Conservation (phyloP, 2,797 vertebrate genomes). For the Rousettus madagascariensis region DNA sequence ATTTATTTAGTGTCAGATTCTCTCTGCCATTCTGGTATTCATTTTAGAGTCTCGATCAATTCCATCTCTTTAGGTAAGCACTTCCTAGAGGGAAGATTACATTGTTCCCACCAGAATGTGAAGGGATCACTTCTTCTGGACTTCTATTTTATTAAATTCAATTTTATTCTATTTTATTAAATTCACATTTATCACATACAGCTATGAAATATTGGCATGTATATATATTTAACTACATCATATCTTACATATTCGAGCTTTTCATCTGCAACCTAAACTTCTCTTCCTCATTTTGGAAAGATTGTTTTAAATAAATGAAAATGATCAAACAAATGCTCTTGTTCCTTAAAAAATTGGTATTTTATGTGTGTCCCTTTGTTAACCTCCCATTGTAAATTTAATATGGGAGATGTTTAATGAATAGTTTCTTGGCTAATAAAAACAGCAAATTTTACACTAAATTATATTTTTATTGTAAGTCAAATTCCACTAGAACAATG, state of each 20-base stretch:
- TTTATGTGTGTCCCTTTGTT: neutral
- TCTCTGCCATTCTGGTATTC: neutral
- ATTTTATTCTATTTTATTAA: too few species aligned
- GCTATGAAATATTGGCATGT: neutral
- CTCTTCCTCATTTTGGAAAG: neutral
- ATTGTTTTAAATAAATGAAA: neutral
- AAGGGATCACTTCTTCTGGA: neutral
- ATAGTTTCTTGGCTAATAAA: conserved; percentile 6
- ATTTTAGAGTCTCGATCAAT: neutral
- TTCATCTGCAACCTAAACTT: neutral
- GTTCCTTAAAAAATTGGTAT: neutral
- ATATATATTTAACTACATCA: neutral
- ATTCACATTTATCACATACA: neutral
- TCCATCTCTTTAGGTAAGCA: neutral
- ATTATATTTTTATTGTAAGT: neutral
- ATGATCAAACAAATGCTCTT: neutral
- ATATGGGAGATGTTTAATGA: neutral
- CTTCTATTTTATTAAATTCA: neutral
- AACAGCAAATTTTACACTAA: neutral
- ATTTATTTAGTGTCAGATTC: neutral
- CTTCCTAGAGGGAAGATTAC: neutral
- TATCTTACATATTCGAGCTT: neutral
- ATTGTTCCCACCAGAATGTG: neutral
- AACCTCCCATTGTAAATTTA: neutral
- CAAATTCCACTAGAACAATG: neutral